Percentiles rank a stretch among this genome's conserved stretches.
These are phyloP conservation scores for Adrianichthys oophorus DNA, from an alignment of 2,797 vertebrate genomes.

Conservation along the genomic window DNA sequence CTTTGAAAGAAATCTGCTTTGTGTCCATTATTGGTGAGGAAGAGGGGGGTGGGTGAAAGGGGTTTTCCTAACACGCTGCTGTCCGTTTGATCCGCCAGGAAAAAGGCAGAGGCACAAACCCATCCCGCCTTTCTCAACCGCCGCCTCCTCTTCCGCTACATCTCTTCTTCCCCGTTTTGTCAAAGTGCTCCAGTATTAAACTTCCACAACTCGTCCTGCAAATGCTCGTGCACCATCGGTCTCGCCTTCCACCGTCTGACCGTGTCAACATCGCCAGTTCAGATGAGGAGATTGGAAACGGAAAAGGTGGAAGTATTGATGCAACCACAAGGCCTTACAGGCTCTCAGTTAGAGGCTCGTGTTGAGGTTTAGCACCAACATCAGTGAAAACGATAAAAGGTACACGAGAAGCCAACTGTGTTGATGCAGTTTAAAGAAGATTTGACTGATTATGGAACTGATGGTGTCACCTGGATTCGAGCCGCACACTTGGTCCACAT, in stretches of 20 bases:
- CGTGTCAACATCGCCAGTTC: slow-evolving; percentile 4
- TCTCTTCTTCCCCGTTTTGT: slow-evolving; percentile 58
- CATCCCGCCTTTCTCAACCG: slow-evolving; percentile 26
- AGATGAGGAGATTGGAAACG: slow-evolving; percentile 12
- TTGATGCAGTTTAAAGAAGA: background rate
- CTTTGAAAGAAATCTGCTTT: slow-evolving; percentile 61
- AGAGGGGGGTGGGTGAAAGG: slow-evolving; percentile 34
- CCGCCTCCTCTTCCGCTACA: slow-evolving; percentile 57
- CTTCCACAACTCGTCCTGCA: slow-evolving; percentile 57
- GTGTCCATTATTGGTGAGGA: slow-evolving; percentile 61
- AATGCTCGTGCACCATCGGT: slow-evolving; percentile 22
- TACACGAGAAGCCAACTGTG: background rate
- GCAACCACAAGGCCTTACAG: slow-evolving; percentile 23
- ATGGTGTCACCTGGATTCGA: background rate
- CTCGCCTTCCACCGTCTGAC: background rate
- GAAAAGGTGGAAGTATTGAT: slow-evolving; percentile 26
- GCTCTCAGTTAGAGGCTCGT: slow-evolving; percentile 8
- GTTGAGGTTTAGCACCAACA: slow-evolving; percentile 5
- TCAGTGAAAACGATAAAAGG: slow-evolving; percentile 1
- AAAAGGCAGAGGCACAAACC: slow-evolving; percentile 37
- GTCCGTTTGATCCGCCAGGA: slow-evolving; percentile 47
- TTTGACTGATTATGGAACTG: too few relatives aligned
- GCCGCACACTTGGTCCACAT: slow-evolving; percentile 41
- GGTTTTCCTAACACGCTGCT: slow-evolving; percentile 48
- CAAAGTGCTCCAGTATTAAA: slow-evolving; percentile 75